A percentile compares a stretch with the other conserved stretches of the same genome.
Conservation (phyloP, 1,140 invertebrate species). For the Papilio polytes region DNA sequence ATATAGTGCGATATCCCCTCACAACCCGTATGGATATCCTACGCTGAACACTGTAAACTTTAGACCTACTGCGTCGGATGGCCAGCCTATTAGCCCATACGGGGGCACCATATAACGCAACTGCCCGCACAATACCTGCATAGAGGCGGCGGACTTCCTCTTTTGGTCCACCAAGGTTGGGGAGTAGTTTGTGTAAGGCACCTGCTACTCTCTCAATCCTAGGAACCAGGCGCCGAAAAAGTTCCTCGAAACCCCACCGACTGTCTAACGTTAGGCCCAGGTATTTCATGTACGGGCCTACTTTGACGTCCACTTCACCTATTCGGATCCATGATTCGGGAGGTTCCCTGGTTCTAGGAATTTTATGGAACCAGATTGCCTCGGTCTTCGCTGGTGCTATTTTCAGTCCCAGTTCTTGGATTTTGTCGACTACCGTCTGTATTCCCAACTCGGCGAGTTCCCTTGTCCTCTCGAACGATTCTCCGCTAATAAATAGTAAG, state of each 20-base stretch:
- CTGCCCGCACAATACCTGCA: not conserved
- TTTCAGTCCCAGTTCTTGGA: not conserved
- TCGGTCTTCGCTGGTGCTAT: constrained; percentile 31
- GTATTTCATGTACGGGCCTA: not conserved
- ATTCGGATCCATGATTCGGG: not conserved
- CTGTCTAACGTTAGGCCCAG: constrained; percentile 1
- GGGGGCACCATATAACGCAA: not conserved
- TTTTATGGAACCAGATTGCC: constrained; percentile 27
- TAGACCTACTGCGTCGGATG: not conserved
- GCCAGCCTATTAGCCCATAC: not conserved
- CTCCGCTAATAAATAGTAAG: not conserved
- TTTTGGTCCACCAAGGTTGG: not conserved
- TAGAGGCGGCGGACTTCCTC: not conserved
- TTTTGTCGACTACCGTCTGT: not conserved
- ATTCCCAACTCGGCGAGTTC: constrained; percentile 27
- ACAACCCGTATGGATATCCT: not conserved
- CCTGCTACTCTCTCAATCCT: not conserved
- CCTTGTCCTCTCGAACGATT: not conserved
- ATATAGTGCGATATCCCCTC: not conserved
- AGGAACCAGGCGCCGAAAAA: not conserved
- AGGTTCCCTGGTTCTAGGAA: not conserved
- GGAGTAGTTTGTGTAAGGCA: constrained; percentile 24
- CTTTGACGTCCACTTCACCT: not conserved
- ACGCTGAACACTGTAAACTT: not conserved
- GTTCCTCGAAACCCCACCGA: constrained; percentile 21